Evolutionary conservation across 2,888 invertebrate genomes (phyloP).

Genomic region (Lithophane semibrunnea): DNA sequence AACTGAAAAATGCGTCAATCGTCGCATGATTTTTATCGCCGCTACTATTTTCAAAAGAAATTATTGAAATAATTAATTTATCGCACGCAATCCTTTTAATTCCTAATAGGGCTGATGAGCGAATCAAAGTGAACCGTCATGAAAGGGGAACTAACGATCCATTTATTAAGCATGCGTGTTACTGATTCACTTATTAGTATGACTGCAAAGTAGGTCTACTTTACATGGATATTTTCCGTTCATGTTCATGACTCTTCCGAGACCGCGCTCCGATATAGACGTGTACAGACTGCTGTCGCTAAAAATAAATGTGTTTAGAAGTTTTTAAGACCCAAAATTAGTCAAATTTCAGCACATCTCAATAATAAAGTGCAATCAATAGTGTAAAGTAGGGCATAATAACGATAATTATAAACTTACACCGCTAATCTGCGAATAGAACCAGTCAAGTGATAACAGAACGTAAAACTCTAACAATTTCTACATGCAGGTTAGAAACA

Average conservation of each 20-base stretch:
- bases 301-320: neutral
- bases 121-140: conserved; percentile 49
- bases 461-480: neutral
- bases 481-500: neutral
- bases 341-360: neutral
- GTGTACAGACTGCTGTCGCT: too few relatives aligned
- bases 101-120: conserved; percentile 40
- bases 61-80: conserved; percentile 21
- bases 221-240: neutral
- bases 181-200: conserved; percentile 46
- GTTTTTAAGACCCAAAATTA: neutral
- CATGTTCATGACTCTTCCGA: neutral
- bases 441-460: neutral
- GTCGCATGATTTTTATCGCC: conserved; percentile 8
- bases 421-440: neutral
- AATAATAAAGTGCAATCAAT: neutral
- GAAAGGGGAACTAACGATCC: conserved; percentile 50
- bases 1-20: neutral
- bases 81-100: conserved; percentile 47
- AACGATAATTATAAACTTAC: neutral
- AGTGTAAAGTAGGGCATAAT: too few relatives aligned
- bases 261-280: neutral
- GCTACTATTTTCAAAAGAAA: conserved; percentile 25
- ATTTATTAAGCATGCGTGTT: conserved; percentile 49
- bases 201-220: conserved; percentile 10